These are phyloP conservation scores for Arctocebus calabarensis DNA, from an alignment of 2,797 vertebrate genomes.

Conservation along the genomic window DNA sequence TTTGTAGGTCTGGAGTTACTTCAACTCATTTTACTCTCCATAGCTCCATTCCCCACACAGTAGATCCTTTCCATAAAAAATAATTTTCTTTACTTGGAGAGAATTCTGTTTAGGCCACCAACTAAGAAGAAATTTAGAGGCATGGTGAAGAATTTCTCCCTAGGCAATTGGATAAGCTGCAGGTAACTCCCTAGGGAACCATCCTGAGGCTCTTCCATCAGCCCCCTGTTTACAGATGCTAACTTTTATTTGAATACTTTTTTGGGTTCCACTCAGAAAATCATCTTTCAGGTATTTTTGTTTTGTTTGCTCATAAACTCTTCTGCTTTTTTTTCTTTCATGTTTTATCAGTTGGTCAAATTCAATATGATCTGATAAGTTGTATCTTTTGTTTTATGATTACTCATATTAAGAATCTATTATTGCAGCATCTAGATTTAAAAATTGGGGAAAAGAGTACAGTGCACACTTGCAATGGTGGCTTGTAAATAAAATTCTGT, in stretches of 20 bases:
- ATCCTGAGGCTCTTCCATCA: not conserved
- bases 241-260: not conserved
- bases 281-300: not conserved
- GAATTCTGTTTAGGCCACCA: not conserved
- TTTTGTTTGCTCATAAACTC: not conserved
- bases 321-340: not conserved
- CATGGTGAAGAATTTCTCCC: not conserved
- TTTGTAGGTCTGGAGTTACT: not conserved
- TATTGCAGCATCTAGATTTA: not conserved
- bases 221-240: not conserved
- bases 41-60: not conserved
- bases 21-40: not conserved
- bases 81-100: not conserved
- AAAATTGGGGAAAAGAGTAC: not conserved
- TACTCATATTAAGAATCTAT: not conserved
- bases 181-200: not conserved
- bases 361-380: conserved; percentile 1
- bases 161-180: not conserved
- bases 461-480: not conserved
- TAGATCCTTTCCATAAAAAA: not conserved
- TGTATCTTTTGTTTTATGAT: not conserved
- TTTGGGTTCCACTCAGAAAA: not conserved
- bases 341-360: not conserved
- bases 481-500: not conserved
- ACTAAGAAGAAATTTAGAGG: not conserved